A percentile compares a stretch with the other conserved stretches of the same genome.
Conservation (phyloP, 2,797 vertebrate genomes). For the Poeciliopsis infans region DNA sequence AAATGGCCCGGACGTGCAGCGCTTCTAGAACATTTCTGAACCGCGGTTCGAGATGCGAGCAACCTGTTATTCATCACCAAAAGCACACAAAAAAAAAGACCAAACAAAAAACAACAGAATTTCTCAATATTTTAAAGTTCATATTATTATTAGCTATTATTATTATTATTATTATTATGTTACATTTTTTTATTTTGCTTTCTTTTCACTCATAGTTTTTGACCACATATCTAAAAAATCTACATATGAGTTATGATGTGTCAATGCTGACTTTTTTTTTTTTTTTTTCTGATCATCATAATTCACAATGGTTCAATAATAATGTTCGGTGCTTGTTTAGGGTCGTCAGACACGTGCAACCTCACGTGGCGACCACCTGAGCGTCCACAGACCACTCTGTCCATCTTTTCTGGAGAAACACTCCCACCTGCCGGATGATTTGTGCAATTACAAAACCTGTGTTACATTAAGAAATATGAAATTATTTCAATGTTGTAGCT, state of each 20-base stretch:
- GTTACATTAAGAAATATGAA: constrained; percentile 3
- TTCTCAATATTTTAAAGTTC: background rate
- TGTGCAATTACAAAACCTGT: constrained; percentile 7
- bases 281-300: background rate
- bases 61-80: constrained; percentile 28
- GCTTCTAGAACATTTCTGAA: constrained; percentile 14
- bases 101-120: background rate
- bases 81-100: background rate
- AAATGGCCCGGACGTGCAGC: constrained; percentile 48
- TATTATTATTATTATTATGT: background rate
- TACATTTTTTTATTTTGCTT: background rate
- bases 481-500: background rate
- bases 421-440: constrained; percentile 41
- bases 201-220: background rate
- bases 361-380: constrained; percentile 21
- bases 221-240: background rate
- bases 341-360: constrained; percentile 8
- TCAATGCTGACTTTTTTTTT: background rate
- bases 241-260: background rate
- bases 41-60: background rate
- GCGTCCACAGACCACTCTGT: background rate
- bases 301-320: background rate
- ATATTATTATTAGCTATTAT: background rate
- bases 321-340: background rate
- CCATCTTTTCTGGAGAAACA: background rate